These are phyloP conservation scores for Notospermus geniculatus DNA, from an alignment of 1,140 invertebrate species.

Conservation along the genomic window DNA sequence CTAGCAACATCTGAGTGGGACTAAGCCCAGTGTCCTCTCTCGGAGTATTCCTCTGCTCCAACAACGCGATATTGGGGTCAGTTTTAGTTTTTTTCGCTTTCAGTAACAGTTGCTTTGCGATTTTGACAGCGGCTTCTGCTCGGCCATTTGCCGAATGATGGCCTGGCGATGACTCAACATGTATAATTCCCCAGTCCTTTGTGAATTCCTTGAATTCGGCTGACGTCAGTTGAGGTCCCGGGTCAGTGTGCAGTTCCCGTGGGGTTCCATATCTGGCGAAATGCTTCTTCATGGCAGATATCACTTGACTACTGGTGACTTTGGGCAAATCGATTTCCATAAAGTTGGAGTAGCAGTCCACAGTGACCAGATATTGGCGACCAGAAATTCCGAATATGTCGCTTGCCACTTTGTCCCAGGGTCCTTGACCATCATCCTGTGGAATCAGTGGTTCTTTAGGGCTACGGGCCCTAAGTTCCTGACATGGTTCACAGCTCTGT, in stretches of 20 bases:
- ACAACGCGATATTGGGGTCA: slow-evolving; percentile 22
- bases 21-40: slow-evolving; percentile 22
- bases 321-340: slow-evolving; percentile 52
- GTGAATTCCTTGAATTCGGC: slow-evolving; percentile 22
- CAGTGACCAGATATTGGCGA: slow-evolving; percentile 26
- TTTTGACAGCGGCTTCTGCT: slow-evolving; percentile 30
- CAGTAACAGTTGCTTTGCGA: slow-evolving; percentile 26
- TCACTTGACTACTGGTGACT: slow-evolving; percentile 20
- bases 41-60: slow-evolving; percentile 29
- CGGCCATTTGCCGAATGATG: slow-evolving; percentile 28
- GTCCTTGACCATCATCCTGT: no score
- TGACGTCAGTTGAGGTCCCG: slow-evolving; percentile 27
- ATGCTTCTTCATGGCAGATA: slow-evolving; percentile 24
- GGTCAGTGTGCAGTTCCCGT: slow-evolving; percentile 24
- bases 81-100: slow-evolving; percentile 21
- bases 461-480: slow-evolving; percentile 15
- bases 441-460: slow-evolving; percentile 22
- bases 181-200: slow-evolving; percentile 20
- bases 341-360: slow-evolving; percentile 31
- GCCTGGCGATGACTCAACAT: slow-evolving; percentile 20
- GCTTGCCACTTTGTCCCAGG: slow-evolving; percentile 35
- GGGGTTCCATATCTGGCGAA: slow-evolving; percentile 29
- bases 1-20: slow-evolving; percentile 29
- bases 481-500: slow-evolving; percentile 32
- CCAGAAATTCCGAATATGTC: slow-evolving; percentile 30